These are phyloP conservation scores for Ciconia maguari DNA, from an alignment of 2,113 vertebrate species.

Conservation along the genomic window DNA sequence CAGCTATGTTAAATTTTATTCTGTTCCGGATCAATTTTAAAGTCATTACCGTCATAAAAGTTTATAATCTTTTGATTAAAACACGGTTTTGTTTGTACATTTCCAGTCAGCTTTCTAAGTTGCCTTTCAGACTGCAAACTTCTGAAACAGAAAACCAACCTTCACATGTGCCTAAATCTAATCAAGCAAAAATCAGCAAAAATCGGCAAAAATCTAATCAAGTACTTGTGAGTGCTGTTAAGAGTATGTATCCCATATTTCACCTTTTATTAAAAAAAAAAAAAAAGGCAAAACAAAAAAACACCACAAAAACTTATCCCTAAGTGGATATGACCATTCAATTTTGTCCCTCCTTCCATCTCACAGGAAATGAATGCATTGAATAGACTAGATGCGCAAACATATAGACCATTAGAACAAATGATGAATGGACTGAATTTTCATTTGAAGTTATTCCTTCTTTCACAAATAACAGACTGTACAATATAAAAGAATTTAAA, in stretches of 20 bases:
- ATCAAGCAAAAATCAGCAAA: neutral
- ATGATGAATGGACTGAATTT: neutral
- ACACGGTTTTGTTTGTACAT: neutral
- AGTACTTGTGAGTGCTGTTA: neutral
- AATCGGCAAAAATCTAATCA: neutral
- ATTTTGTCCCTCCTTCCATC: neutral
- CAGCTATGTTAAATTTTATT: neutral
- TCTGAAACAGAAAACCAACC: neutral
- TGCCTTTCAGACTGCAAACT: neutral
- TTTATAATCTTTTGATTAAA: neutral
- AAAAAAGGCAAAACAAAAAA: neutral
- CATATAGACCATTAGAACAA: neutral
- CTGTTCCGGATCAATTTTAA: neutral
- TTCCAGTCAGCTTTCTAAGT: neutral
- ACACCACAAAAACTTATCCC: neutral
- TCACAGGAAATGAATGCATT: neutral
- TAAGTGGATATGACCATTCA: neutral
- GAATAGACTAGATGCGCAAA: neutral
- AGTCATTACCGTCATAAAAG: neutral
- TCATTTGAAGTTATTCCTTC: neutral
- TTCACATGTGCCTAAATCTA: neutral
- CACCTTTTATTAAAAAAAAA: neutral
- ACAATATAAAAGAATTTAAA: neutral
- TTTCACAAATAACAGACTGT: neutral
- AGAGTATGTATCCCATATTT: neutral